Percentiles rank a stretch among this genome's conserved stretches.
Evolutionary conservation across 53 echinoderm and acorn worm species (phyloP).

Genomic region (Holothuria leucospilota): DNA sequence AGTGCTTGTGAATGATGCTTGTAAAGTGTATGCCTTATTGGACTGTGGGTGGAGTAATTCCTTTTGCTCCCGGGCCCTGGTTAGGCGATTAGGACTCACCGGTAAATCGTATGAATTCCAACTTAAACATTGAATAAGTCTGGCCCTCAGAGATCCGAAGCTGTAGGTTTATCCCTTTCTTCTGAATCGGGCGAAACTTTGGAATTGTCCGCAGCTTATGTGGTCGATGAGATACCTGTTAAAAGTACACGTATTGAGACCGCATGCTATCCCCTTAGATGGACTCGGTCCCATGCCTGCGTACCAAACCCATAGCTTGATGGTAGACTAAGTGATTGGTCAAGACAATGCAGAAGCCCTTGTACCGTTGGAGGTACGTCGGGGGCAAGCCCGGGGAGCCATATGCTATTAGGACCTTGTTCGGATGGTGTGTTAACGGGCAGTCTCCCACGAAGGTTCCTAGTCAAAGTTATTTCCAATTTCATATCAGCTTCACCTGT

Average conservation of each 20-base stretch:
- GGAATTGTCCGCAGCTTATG: slow-evolving; percentile 1
- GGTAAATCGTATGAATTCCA: slow-evolving; percentile 12
- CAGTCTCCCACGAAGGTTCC: slow-evolving; percentile 7
- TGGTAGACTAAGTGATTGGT: slow-evolving; percentile 51
- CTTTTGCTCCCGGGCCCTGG: slow-evolving; percentile 39
- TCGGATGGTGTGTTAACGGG: no score
- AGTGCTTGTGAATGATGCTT: neutral
- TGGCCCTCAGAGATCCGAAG: no score
- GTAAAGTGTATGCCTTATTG: slow-evolving; percentile 43
- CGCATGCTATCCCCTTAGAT: slow-evolving; percentile 3
- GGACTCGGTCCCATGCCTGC: no score
- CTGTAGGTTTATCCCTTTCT: slow-evolving; percentile 14
- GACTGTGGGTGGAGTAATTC: slow-evolving; percentile 53
- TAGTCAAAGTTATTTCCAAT: slow-evolving; percentile 40
- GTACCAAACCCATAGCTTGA: neutral
- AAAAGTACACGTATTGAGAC: slow-evolving; percentile 15
- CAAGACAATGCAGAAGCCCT: slow-evolving; percentile 64
- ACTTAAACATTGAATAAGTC: no score
- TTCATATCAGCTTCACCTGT: slow-evolving; percentile 34
- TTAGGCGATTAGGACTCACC: slow-evolving; percentile 7
- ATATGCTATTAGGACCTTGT: slow-evolving; percentile 52
- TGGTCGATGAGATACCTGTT: no score
- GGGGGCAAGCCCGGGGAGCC: slow-evolving; percentile 57
- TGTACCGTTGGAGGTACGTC: slow-evolving; percentile 56
- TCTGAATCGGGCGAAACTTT: no score